These are phyloP conservation scores for Pocillopora verrucosa DNA, from an alignment of 64 coral and sea anemone species.

Conservation along the genomic window DNA sequence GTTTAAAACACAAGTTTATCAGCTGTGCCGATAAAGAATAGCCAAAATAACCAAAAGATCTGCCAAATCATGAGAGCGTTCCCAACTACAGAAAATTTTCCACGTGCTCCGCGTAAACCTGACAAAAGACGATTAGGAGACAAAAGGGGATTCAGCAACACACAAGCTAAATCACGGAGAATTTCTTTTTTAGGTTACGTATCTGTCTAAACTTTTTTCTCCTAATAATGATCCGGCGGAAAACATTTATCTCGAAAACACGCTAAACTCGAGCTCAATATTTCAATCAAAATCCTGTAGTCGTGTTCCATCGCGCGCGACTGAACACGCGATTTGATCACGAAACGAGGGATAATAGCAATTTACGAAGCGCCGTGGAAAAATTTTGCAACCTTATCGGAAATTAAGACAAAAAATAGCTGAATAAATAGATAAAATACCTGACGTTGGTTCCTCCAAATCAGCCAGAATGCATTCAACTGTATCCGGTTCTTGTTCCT, in stretches of 20 bases:
- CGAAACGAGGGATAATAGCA: neutral
- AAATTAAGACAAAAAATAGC: neutral
- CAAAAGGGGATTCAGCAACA: too few relatives aligned
- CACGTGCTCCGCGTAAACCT: neutral
- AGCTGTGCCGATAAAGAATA: neutral
- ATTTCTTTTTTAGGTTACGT: too few relatives aligned
- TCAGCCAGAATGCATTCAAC: slow-evolving; percentile 82
- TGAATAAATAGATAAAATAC: slow-evolving; percentile 8
- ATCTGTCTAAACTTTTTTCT: too few relatives aligned
- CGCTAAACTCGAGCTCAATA: neutral
- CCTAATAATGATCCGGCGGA: too few relatives aligned
- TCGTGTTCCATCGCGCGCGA: slow-evolving; percentile 37
- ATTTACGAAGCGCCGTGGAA: neutral
- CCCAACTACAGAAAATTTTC: neutral
- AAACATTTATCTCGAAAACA: neutral
- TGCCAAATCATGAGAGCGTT: neutral
- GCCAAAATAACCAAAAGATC: neutral
- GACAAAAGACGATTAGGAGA: too few relatives aligned
- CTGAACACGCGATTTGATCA: slow-evolving; percentile 10
- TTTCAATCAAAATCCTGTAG: neutral
- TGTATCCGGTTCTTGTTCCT: slow-evolving; percentile 83
- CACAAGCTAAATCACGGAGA: too few relatives aligned
- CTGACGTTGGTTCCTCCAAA: slow-evolving; percentile 81
- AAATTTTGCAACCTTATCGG: neutral
- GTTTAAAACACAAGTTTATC: neutral